Evolutionary conservation across 30 jellyfish, hydroid and myxozoan genomes (phyloP), one percentile per base, ranked within the genome.

Genomic region (Turritopsis dohrnii): DNA sequence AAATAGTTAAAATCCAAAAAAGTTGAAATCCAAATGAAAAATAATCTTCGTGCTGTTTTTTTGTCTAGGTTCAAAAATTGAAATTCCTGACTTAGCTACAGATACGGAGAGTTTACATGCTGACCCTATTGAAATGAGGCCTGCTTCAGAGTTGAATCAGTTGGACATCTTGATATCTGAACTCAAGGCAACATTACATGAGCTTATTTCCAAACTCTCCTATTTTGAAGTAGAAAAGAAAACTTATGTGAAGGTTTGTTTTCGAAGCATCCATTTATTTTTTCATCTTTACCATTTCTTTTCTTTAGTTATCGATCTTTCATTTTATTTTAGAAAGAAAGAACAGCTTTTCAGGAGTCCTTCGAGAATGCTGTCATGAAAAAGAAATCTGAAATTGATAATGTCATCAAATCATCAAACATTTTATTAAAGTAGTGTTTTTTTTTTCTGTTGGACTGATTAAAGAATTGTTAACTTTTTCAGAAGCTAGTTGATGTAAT

Each of bases 101-200:
- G 77, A 69, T 27, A 69, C 77, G 9, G 77, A 69, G 28, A 69
- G 77, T 27, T n/a, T 69, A 19, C 30, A 69, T 69, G 77, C 77
- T 9, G 77, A 69, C 9, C 77, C 77, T n/a, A 27, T 69, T 69
- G 77, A 69, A 69, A 69, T 69, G 77, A 23, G 77, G 22, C 28
- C 9, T 8, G 31, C 77, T n/a, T 23, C 28, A 8, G 77, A 69
- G 8, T 23, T 69, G 8, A 69, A 69, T 19, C 30, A 69, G 9
- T 69, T 69, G 22, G 30, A 69, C 16, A 21, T n/a, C 9, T 23
- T 69, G 9, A 69, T 69, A n/a, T 23, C 31, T 69, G 30, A 69
- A n/a, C 19, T 69, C 16, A 27, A 69, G 30, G 22, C 77, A 7
- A 27, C 31, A 27, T 69, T 69, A 19, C 31, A 69, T 69, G 77